These are phyloP conservation scores for Phyllopteryx taeniolatus DNA, from an alignment of 2,113 vertebrate genomes.

Conservation along the genomic window DNA sequence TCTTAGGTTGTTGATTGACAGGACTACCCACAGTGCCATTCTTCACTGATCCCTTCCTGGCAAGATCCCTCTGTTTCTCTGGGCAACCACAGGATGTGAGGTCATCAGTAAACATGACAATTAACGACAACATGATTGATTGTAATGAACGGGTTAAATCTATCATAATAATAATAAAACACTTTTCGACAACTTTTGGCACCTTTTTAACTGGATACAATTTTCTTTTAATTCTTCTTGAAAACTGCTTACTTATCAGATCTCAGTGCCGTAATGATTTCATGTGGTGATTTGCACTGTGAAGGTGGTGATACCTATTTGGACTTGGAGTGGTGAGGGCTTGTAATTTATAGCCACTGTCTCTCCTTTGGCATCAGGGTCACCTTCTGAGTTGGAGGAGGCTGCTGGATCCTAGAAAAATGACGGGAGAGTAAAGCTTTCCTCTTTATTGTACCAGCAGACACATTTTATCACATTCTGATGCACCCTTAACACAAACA, in stretches of 20 bases:
- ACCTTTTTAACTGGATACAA: not conserved
- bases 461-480: not conserved
- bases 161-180: not conserved
- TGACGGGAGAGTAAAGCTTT: not conserved
- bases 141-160: not conserved
- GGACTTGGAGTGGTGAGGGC: slow-evolving; percentile 92
- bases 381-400: slow-evolving; percentile 82
- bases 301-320: slow-evolving; percentile 79
- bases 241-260: not conserved
- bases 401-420: slow-evolving; percentile 82
- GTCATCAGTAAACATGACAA: slow-evolving; percentile 30
- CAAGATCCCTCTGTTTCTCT: slow-evolving; percentile 97
- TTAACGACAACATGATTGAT: not conserved
- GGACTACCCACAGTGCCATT: slow-evolving; percentile 93
- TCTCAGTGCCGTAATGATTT: not conserved
- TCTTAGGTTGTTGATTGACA: slow-evolving; percentile 98
- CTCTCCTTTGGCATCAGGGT: slow-evolving; percentile 84
- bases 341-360: slow-evolving; percentile 95
- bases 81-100: slow-evolving; percentile 62
- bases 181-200: not conserved
- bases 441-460: slow-evolving; percentile 3
- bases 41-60: slow-evolving; percentile 93
- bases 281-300: slow-evolving; percentile 6
- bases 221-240: not conserved
- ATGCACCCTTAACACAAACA: slow-evolving; percentile 10